These are phyloP conservation scores for Apostichopus parvimensis DNA, from an alignment of 35 echinoderm and acorn worm genomes.

Conservation along the genomic window DNA sequence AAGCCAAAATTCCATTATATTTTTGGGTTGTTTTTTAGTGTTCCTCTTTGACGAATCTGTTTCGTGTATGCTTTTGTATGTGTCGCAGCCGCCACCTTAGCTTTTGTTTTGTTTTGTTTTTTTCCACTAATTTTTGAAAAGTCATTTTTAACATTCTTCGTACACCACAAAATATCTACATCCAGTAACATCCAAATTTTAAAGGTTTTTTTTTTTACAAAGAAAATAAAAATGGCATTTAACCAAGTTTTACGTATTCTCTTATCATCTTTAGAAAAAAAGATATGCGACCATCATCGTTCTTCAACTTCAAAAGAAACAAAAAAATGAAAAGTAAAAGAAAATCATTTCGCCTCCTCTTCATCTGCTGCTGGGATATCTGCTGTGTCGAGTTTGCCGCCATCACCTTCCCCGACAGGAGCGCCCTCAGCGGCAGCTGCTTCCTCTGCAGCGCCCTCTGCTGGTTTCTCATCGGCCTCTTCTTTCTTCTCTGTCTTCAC, in stretches of 20 bases:
- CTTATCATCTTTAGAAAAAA: constrained; percentile 15
- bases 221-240: constrained; percentile 33
- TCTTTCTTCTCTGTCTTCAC: constrained; percentile 58
- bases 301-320: background rate
- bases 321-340: no score
- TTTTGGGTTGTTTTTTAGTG: background rate
- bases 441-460: constrained; percentile 33
- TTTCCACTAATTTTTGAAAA: background rate
- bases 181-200: constrained; percentile 45
- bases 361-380: constrained; percentile 50
- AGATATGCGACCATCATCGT: background rate
- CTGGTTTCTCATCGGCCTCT: constrained; percentile 41
- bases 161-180: constrained; percentile 59
- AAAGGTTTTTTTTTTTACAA: constrained; percentile 39
- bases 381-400: constrained; percentile 40
- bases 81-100: background rate
- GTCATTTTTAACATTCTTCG: background rate
- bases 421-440: constrained; percentile 42
- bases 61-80: background rate
- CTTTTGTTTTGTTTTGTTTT: background rate
- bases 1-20: background rate
- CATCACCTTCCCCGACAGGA: constrained; percentile 36
- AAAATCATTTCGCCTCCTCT: constrained; percentile 56
- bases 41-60: background rate
- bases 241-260: constrained; percentile 43